Base-by-base conservation (phyloP, 2,113 vertebrate genomes). In the Beaufortia kweichowensis region DNA sequence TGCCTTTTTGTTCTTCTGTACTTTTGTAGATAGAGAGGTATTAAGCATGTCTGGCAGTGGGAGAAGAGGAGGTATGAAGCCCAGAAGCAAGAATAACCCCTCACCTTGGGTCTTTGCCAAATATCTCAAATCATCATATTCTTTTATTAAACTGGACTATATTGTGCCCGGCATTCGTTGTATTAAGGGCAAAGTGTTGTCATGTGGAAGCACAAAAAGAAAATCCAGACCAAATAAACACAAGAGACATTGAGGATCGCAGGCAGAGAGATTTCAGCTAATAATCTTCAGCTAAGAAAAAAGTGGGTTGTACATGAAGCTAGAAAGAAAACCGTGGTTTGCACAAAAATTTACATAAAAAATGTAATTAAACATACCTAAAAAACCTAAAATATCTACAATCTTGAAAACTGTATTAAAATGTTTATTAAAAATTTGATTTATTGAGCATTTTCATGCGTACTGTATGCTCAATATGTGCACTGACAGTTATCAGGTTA, bases 1-100 rank as follows among this genome's bases (percentile, higher is more conserved):
- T 74, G 73, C 43, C 74, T 69, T 69, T 66, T 67, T 19, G 29
- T n/a, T 55, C 61, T 72, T 41, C 48, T 43, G 24, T 14, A 50
- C 43, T 59, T n/a, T n/a, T 29, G n/a, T 55, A 46, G 26, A 50
- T 29, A 79, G 59, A 28, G 66, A 31, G 12, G 15, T 55, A 7
- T 43, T 39, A 61, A 48, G 66, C 43, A 28, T 63, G 57, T 43
- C 23, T 48, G 29, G 50, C 26, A 46, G 43, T 10, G 14, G 50
- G 46, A 56, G 66, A 64, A 65, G 35, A 70, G 53, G 35, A 43
- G 19, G 55, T 39, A 21, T 15, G 14, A 71, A 67, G 60, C 17
- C 35, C 29, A n/a, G 31, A 48, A 55, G 43, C 50, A 19, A 71
- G 48, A 60, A 61, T 41, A 43, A 72, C 55, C 69, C 53, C 2